Evolutionary conservation across 2,113 vertebrate species (phyloP).

Genomic region (Notothenia rossii): DNA sequence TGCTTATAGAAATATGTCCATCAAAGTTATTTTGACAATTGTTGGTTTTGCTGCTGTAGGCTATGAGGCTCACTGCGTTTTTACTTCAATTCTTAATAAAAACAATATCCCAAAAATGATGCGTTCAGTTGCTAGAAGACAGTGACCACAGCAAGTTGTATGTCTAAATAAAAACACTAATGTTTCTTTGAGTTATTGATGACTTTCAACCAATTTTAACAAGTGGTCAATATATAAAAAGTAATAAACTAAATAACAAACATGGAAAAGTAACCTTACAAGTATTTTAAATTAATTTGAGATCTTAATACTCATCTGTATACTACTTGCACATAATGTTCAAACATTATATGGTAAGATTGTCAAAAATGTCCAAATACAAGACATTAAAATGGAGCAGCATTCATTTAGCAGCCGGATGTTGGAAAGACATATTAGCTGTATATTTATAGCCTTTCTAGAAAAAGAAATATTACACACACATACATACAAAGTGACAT

Average conservation of each 20-base stretch:
- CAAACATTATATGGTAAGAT: not conserved
- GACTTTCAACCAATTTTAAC: not conserved
- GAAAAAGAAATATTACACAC: constrained; percentile 41
- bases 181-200: not conserved
- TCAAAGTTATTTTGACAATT: too few relatives aligned
- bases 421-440: constrained; percentile 9
- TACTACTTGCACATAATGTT: not conserved
- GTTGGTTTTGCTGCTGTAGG: not conserved
- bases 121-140: not conserved
- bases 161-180: not conserved
- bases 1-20: too few relatives aligned
- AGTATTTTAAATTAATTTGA: not conserved
- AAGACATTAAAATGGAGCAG: constrained; percentile 21
- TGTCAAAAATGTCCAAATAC: constrained; percentile 8
- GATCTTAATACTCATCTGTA: too few relatives aligned
- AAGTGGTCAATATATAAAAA: not conserved
- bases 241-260: not conserved
- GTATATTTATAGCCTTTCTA: constrained; percentile 57
- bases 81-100: not conserved
- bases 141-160: not conserved
- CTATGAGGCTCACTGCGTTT: not conserved
- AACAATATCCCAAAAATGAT: too few relatives aligned
- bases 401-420: constrained; percentile 27
- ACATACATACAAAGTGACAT: constrained; percentile 17
- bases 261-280: not conserved